These are phyloP conservation scores for Cecidostiba fungosa DNA, from an alignment of 2,888 invertebrate genomes.

Conservation along the genomic window DNA sequence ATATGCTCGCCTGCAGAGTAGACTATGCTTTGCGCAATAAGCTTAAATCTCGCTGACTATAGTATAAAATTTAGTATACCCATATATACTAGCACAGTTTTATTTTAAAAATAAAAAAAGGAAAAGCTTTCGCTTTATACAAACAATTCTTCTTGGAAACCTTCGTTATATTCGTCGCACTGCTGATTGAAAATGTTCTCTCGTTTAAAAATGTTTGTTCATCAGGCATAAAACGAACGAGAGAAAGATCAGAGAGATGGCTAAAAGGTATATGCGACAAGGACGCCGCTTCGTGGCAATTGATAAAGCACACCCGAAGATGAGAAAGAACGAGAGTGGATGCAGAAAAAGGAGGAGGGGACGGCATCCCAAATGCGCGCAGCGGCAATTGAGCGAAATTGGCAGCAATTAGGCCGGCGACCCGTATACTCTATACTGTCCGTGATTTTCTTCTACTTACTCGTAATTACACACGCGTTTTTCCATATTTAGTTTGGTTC, in stretches of 20 bases:
- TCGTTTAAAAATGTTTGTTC: not conserved
- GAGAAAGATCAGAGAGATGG: not conserved
- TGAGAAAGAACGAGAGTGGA: conserved; percentile 58
- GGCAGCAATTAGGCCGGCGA: conserved; percentile 75
- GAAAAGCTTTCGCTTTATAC: too few relatives aligned
- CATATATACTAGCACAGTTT: too few relatives aligned
- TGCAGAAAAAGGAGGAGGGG: conserved; percentile 59
- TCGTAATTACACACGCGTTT: conserved; percentile 5
- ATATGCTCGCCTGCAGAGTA: not conserved
- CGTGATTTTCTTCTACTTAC: conserved; percentile 47
- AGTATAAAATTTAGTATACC: too few relatives aligned
- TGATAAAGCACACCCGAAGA: conserved; percentile 53
- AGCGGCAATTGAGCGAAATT: conserved; percentile 76
- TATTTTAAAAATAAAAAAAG: too few relatives aligned
- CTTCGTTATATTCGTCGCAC: not conserved
- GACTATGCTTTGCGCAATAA: not conserved
- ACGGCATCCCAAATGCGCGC: conserved; percentile 36
- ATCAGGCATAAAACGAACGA: not conserved
- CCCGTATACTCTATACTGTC: conserved; percentile 34
- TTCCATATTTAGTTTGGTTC: not conserved
- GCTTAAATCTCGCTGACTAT: not conserved
- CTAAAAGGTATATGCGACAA: not conserved
- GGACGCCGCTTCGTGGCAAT: conserved; percentile 21
- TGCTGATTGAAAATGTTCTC: not conserved
- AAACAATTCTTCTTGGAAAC: not conserved